Base-by-base conservation (phyloP, 1,140 invertebrate genomes). In the Nephotettix cincticeps region DNA sequence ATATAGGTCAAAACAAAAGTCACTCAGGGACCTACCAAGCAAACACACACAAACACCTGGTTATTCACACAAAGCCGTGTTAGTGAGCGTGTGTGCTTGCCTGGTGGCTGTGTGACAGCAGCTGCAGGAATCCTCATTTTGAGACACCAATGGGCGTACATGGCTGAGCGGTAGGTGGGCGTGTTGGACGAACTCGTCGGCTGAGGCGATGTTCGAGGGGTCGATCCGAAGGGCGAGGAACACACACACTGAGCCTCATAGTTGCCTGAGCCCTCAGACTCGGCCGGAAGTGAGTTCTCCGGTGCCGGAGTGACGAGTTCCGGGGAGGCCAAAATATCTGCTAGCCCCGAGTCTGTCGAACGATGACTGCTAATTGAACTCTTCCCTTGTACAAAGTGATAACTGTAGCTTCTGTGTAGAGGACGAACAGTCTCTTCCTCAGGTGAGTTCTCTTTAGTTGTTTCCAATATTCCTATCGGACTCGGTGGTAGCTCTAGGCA, bases 101-200 rank as follows among this genome's bases (percentile, higher is more conserved):
- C 82, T 70, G 71, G 70, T 70, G 63, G 70, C 40, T 61, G 73
- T 17, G 69, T 74, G 71, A 63, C 67, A 66, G 40, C 43, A 23
- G 56, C 84, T 68, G 84, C 86, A 25, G 91, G 91, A 79, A 94
- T 85, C 77, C 90, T 89, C 79, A 90, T 91, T 86, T 94, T 94
- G 81, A 94, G 88, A 92, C 93, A 94, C 93, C 93, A 95, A 82
- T 95, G 93, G 71, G 92, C 93, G 80, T 95, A 95, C 79, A 95
- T 84, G 75, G 91, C 91, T 27, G 92, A 93, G 32, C 89, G 89
- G 81, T 89, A 94, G 75, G 67, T 71, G 56, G 68, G 64, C 30
- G 77, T 51, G 14, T 11, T 13, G 11, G 43, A 19, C 14, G 47
- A 83, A 76, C 70, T 81, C 65, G 74, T 76, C 0, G 78, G 80